Evolutionary conservation across 2,888 invertebrate genomes (phyloP), one percentile per base, ranked within the genome.

Genomic region (Ennomos erosarius): DNA sequence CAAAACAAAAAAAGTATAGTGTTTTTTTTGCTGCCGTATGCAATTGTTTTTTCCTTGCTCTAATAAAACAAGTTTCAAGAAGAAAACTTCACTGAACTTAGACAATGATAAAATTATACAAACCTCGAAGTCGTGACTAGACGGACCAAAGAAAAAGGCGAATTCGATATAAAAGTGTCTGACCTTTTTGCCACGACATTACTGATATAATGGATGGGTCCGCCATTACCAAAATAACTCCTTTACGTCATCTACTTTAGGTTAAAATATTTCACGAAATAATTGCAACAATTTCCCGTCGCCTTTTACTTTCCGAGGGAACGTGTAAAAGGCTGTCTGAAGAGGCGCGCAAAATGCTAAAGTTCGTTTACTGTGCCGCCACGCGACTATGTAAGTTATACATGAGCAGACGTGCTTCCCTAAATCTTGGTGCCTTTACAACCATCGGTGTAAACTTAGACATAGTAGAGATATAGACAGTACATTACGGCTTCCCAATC

Each of bases 391-490:
- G 40, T 51, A 59, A 62, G 57, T 64, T 68, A 68, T 68, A 63
- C 66, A 61, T 52, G 42, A 49, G 48, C 68, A 62, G 58, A 56
- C 65, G 46, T 42, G 61, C 57, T 46, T 53, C 56, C 38, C 59
- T 59, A 13, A 54, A 64, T 54, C 59, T 66, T 39, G 38, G 40
- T 37, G 46, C 43, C 43, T 59, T 64, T 64, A 64, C 52, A 62
- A 55, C 68, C 62, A 50, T 48, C 34, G 40, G 55, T 26, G 47
- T 60, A 39, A 50, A 45, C 36, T 46, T 10, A 13, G n/a, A 1
- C 52, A 12, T 13, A 6, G n/a, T 36, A 40, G 33, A 49, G 1
- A 26, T 12, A 12, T 33, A 36, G 26, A 47, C 46, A 51, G 56
- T 57, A 46, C 10, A 16, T 44, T 5, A 36, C 26, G 26, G 1